Percentiles rank a stretch among this genome's conserved stretches.
Conservation (phyloP, 2,888 invertebrate species). For the Eumerus sabulonum region DNA sequence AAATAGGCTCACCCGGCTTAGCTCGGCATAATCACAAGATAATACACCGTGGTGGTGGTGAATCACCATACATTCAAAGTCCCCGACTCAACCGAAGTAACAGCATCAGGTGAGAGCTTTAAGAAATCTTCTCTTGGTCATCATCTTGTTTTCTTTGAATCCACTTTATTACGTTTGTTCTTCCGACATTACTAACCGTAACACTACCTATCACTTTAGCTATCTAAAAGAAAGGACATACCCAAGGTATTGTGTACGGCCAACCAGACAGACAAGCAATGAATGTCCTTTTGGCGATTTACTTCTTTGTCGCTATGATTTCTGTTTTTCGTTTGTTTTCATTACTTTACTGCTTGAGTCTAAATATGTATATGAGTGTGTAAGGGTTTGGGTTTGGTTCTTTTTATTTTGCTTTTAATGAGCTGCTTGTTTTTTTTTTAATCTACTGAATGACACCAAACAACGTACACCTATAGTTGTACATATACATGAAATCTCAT, state of each 20-base stretch:
- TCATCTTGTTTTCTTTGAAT: slow-evolving; percentile 14
- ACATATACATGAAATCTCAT: slow-evolving; percentile 16
- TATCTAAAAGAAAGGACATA: slow-evolving; percentile 95
- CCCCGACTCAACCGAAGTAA: slow-evolving; percentile 91
- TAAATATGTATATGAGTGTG: slow-evolving; percentile 6
- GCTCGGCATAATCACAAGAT: slow-evolving; percentile 80
- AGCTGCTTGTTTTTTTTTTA: slow-evolving; percentile 51
- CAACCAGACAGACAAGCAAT: slow-evolving; percentile 51
- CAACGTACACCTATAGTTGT: slow-evolving; percentile 9
- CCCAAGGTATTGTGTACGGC: slow-evolving; percentile 85
- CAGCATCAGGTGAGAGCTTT: slow-evolving; percentile 88
- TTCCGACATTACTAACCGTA: slow-evolving; percentile 35
- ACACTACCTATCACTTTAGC: slow-evolving; percentile 79
- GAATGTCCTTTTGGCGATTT: slow-evolving; percentile 36
- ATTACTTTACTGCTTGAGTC: slow-evolving; percentile 39
- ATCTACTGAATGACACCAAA: slow-evolving; percentile 41
- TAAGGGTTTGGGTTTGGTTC: slow-evolving; percentile 13
- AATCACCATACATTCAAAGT: slow-evolving; percentile 80
- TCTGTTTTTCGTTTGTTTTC: slow-evolving; percentile 16
- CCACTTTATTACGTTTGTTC: slow-evolving; percentile 4
- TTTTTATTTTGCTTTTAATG: slow-evolving; percentile 43
- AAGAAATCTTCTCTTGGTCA: not conserved
- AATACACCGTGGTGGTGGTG: slow-evolving; percentile 75
- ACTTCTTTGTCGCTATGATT: slow-evolving; percentile 19
- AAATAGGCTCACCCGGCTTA: slow-evolving; percentile 85